Evolutionary conservation across 2,888 invertebrate genomes (phyloP).

Genomic region (Dasypolia templi): DNA sequence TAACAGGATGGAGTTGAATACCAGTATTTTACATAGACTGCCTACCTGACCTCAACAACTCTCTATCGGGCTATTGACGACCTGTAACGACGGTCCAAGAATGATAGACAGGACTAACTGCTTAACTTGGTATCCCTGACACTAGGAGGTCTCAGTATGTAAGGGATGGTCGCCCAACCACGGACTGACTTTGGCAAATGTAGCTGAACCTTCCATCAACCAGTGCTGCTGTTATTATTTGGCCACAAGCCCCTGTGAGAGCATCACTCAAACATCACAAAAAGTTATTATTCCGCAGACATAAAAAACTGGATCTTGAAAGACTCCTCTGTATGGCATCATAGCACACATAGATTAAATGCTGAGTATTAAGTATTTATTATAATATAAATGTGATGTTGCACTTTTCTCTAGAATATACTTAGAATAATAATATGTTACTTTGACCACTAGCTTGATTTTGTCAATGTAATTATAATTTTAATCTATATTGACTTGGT

Average conservation of each 20-base stretch:
- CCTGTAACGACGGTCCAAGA: not conserved
- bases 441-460: slow-evolving; percentile 68
- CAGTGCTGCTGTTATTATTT: not conserved
- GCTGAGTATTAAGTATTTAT: slow-evolving; percentile 31
- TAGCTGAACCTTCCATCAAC: not conserved
- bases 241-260: not conserved
- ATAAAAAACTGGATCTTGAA: not conserved
- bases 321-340: slow-evolving; percentile 21
- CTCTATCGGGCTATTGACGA: not conserved
- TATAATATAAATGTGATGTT: slow-evolving; percentile 7
- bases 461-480: slow-evolving; percentile 66
- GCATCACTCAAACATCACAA: not conserved
- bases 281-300: not conserved
- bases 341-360: slow-evolving; percentile 1
- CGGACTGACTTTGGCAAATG: not conserved
- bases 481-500: slow-evolving; percentile 61
- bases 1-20: not conserved
- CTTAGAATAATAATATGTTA: slow-evolving; percentile 15
- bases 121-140: not conserved
- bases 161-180: not conserved
- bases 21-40: not conserved
- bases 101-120: not conserved
- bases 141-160: not conserved
- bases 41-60: not conserved
- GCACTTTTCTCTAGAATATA: slow-evolving; percentile 23